A percentile compares a stretch with the other conserved stretches of the same genome.
phyloP scores from a whole-genome alignment of 2,113 vertebrate species.

The Butastur rufipennis region DNA sequence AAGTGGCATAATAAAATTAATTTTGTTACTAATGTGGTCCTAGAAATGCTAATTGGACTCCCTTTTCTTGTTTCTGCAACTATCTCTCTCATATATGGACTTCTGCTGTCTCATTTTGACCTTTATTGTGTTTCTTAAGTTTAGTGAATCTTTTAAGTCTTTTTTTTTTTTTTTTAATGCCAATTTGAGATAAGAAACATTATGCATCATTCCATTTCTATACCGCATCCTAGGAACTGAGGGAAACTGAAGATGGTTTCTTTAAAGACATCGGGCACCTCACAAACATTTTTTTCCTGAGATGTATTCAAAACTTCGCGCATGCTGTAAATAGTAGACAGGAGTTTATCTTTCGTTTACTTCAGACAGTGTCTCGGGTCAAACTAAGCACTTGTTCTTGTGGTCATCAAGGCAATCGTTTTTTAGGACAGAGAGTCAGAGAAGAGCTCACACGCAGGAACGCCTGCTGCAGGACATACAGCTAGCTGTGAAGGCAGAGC shows the following conservation, averaged over 20 bases:
- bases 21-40: neutral
- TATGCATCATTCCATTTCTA: neutral
- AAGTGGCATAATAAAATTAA: neutral
- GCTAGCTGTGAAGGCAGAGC: neutral
- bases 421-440: neutral
- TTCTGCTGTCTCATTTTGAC: neutral
- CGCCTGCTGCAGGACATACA: neutral
- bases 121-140: neutral
- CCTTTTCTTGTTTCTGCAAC: neutral
- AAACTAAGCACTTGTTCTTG: neutral
- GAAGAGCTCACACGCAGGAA: neutral
- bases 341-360: neutral
- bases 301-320: neutral
- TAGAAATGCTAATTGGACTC: neutral
- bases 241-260: neutral
- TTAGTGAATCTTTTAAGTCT: neutral
- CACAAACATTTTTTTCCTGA: neutral
- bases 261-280: neutral
- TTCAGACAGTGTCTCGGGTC: neutral
- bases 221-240: neutral
- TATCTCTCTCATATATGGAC: neutral
- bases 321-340: neutral
- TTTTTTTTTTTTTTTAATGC: neutral
- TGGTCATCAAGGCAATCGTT: rapidly evolving
- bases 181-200: neutral